Percentiles rank a stretch among this genome's conserved stretches.
phyloP scores from a whole-genome alignment of 2,797 vertebrate species.

The Allobates femoralis region DNA sequence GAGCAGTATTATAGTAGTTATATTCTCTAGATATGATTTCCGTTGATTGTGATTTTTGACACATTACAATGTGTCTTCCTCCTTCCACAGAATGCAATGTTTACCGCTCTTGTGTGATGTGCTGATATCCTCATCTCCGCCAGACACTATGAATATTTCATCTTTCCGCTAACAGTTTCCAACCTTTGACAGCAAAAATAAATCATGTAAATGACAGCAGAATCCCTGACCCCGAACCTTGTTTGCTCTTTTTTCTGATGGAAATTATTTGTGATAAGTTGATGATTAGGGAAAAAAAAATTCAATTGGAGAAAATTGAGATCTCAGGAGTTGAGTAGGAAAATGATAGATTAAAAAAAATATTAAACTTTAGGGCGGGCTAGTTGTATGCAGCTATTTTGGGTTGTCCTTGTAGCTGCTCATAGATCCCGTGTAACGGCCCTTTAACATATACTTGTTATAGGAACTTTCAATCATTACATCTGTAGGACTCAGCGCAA shows the following conservation, averaged over 20 bases:
- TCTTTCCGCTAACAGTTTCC: background rate
- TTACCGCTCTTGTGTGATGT: constrained; percentile 21
- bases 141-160: constrained; percentile 36
- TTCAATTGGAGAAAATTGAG: background rate
- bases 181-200: constrained; percentile 23
- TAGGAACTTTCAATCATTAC: too few relatives aligned
- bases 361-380: too few relatives aligned
- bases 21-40: background rate
- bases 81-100: background rate
- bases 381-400: too few relatives aligned
- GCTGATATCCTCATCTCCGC: constrained; percentile 24
- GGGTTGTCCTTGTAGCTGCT: too few relatives aligned
- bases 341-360: background rate
- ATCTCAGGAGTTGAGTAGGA: background rate
- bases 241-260: background rate
- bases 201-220: constrained; percentile 29
- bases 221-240: background rate
- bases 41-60: background rate
- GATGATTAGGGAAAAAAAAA: background rate
- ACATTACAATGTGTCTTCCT: background rate
- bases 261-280: background rate
- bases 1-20: background rate
- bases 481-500: too few relatives aligned
- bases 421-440: too few relatives aligned
- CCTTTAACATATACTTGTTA: too few relatives aligned